Conservation (phyloP, 2,113 vertebrate species). For the Triplophysa dalaica region DNA sequence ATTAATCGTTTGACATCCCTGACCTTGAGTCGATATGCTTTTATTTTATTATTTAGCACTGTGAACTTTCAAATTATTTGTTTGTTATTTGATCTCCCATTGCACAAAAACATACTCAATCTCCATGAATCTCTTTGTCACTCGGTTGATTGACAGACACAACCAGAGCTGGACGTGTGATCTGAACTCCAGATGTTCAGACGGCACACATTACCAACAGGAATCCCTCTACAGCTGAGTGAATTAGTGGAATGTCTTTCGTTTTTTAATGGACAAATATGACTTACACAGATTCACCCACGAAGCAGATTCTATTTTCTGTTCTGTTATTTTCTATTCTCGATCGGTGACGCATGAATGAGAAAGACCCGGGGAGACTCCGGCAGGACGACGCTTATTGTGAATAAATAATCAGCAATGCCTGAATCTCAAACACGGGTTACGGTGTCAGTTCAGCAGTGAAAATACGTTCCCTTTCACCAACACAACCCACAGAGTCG, state of each 20-base stretch:
- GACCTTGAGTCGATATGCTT: background rate
- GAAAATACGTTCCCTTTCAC: background rate
- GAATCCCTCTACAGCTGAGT: background rate
- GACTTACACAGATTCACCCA: too few species aligned
- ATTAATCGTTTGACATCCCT: too few species aligned
- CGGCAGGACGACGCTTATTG: background rate
- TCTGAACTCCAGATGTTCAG: background rate
- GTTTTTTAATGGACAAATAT: too few species aligned
- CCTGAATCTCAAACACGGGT: constrained; percentile 26
- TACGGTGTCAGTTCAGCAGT: constrained; percentile 9
- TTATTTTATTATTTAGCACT: constrained; percentile 24
- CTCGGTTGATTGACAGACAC: background rate
- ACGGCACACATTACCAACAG: background rate
- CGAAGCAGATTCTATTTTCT: background rate
- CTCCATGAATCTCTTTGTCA: background rate
- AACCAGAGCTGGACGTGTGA: background rate
- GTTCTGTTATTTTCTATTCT: background rate
- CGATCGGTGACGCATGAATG: background rate
- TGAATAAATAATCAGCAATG: constrained; percentile 3
- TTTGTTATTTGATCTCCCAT: background rate
- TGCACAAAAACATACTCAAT: background rate
- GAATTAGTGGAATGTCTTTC: too few species aligned
- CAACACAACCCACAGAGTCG: constrained; percentile 12
- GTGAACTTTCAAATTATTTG: constrained; percentile 34
- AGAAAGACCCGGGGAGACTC: background rate